Base-by-base conservation (phyloP, 2,797 vertebrate species). In the Myripristis murdjan region DNA sequence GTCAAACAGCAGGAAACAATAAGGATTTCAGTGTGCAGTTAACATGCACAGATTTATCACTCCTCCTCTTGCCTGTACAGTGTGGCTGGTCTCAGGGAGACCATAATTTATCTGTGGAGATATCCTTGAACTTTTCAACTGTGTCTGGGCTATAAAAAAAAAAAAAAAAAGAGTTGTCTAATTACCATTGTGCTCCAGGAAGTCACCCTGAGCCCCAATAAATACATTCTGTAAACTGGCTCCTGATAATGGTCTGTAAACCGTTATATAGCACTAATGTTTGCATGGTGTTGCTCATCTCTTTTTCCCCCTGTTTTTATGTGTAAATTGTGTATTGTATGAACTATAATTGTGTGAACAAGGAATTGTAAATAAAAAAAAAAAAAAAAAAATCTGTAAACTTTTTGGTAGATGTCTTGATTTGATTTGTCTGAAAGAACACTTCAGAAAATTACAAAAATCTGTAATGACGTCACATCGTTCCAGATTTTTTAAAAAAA, bases 311-410 rank as follows among this genome's bases (percentile, higher is more conserved):
- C 52, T 77, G 41, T 64, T 82, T 84, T 66, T 68, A 80, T 85
- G 71, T 94, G 90, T 94, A 93, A 91, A 94, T 91, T 92, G 84
- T 91, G 86, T 82, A 87, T 84, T 92, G 79, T 91, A 86, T 91
- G 86, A 86, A 68, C 74, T 73, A 85, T 68, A 69, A 71, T 15
- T 92, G 77, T 91, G 88, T 14, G 73, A 82, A 63, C 46, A 73
- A 78, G 48, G 79, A 89, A 75, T 43, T 95, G 94, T 95, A 95
- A 95, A 95, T 95, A 95, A 95, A 94, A 75, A 43, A 28, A 70
- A 78, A 87, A 95, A 95, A 94, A 75, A 43, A 28, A 70, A 78
- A 87, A 90, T 88, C 85, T 87, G 79, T 90, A 84, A 82, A 90
- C 49, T 2, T 73, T 64, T 63, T 62, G 33, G 68, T 28, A 67